A percentile compares a stretch with the other conserved stretches of the same genome.
Conservation (phyloP, 2,113 vertebrate species). For the Clarias gariepinus region DNA sequence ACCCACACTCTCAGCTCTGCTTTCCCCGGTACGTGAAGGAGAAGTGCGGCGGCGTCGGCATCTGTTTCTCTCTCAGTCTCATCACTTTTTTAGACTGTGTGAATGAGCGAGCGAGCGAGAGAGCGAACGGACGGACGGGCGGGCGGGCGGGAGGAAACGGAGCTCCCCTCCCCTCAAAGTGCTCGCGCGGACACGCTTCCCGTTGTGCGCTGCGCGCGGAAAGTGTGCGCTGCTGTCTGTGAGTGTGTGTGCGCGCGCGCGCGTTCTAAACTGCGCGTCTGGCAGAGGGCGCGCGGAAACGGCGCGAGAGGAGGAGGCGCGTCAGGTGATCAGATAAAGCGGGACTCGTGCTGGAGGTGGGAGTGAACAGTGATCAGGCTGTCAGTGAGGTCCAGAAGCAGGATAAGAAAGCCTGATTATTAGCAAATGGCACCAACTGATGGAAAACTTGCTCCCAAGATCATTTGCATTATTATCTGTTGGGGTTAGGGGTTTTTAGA, state of each 20-base stretch:
- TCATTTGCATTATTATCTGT: too few relatives aligned
- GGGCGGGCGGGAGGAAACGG: slow-evolving; percentile 55
- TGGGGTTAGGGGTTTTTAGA: too few relatives aligned
- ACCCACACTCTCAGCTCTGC: slow-evolving; percentile 58
- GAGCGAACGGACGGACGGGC: slow-evolving; percentile 55
- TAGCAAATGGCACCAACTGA: not conserved
- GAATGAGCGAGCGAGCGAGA: not conserved
- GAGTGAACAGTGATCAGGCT: not conserved
- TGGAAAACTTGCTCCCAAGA: not conserved
- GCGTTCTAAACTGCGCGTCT: slow-evolving; percentile 52
- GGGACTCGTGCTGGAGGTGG: not conserved
- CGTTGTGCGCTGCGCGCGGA: slow-evolving; percentile 15
- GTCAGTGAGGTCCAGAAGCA: not conserved
- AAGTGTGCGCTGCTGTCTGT: slow-evolving; percentile 39
- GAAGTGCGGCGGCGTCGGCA: slow-evolving; percentile 55
- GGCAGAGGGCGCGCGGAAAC: slow-evolving; percentile 40
- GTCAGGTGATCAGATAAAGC: slow-evolving; percentile 67
- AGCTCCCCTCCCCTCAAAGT: slow-evolving; percentile 51
- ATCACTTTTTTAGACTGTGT: slow-evolving; percentile 72
- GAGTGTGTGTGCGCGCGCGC: not conserved
- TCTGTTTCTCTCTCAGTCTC: slow-evolving; percentile 66
- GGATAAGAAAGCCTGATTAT: not conserved
- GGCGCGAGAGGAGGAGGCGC: slow-evolving; percentile 61
- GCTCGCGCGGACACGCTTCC: slow-evolving; percentile 51
- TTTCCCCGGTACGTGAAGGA: slow-evolving; percentile 26